phyloP scores from a whole-genome alignment of 2,113 vertebrate species.

The Pitta sordida region DNA sequence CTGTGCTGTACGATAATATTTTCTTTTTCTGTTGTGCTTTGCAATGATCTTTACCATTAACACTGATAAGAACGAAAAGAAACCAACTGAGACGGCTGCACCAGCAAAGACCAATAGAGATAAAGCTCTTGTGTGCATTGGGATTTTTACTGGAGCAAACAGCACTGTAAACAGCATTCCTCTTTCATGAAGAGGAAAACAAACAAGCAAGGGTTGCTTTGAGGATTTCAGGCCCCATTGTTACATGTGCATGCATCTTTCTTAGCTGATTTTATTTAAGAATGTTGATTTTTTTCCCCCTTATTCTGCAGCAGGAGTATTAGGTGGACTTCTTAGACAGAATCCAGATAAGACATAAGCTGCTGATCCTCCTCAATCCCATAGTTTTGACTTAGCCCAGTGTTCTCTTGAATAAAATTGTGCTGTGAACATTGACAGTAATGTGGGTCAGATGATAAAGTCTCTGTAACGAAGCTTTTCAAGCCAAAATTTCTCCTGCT shows the following conservation, averaged over 20 bases:
- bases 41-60: background rate
- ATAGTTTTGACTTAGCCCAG: background rate
- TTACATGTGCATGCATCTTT: background rate
- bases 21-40: background rate
- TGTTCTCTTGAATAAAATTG: background rate
- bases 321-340: background rate
- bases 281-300: background rate
- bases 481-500: background rate
- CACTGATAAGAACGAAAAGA: background rate
- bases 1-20: background rate
- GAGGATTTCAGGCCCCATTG: background rate
- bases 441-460: background rate
- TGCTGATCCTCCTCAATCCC: background rate
- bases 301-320: background rate
- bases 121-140: background rate
- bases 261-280: background rate
- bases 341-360: background rate
- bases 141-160: background rate
- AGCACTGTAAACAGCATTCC: background rate
- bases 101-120: background rate
- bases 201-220: accelerated
- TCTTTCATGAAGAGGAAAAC: background rate
- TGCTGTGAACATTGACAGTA: background rate
- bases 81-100: background rate
- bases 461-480: background rate